Evolutionary conservation across 2,888 invertebrate genomes (phyloP).

Genomic region (Tholera decimalis): DNA sequence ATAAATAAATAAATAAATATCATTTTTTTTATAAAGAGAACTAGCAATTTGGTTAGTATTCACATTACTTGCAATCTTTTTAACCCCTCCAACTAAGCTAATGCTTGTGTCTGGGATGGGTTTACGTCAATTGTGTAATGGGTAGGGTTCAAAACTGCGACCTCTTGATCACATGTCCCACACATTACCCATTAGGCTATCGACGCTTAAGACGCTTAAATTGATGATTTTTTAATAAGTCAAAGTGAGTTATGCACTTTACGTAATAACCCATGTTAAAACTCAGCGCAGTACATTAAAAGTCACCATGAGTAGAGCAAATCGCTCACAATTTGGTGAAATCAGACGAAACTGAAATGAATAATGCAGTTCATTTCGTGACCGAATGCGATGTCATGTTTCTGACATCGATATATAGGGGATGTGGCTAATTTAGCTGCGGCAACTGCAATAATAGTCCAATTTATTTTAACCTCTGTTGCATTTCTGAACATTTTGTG

Average conservation of each 20-base stretch:
- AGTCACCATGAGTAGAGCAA: conserved; percentile 42
- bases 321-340: conserved; percentile 61
- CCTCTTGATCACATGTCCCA: too few relatives aligned
- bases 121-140: too few relatives aligned
- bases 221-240: neutral
- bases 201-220: too few relatives aligned
- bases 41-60: too few relatives aligned
- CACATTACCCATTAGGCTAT: too few relatives aligned
- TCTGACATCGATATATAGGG: conserved; percentile 68
- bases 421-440: conserved; percentile 68
- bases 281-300: conserved; percentile 22
- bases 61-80: too few relatives aligned
- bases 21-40: too few relatives aligned
- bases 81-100: too few relatives aligned
- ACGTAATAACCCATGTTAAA: conserved; percentile 15
- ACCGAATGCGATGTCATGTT: conserved; percentile 64
- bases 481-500: conserved; percentile 52
- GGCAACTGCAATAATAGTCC: conserved; percentile 63
- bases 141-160: too few relatives aligned
- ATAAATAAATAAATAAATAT: too few relatives aligned
- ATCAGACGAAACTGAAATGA: conserved; percentile 65
- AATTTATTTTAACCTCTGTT: conserved; percentile 66
- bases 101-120: too few relatives aligned
- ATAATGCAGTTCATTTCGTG: conserved; percentile 69
- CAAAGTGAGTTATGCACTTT: conserved; percentile 15